Evolutionary conservation across 2,797 vertebrate species (phyloP).

Genomic region (Micromesistius poutassou): DNA sequence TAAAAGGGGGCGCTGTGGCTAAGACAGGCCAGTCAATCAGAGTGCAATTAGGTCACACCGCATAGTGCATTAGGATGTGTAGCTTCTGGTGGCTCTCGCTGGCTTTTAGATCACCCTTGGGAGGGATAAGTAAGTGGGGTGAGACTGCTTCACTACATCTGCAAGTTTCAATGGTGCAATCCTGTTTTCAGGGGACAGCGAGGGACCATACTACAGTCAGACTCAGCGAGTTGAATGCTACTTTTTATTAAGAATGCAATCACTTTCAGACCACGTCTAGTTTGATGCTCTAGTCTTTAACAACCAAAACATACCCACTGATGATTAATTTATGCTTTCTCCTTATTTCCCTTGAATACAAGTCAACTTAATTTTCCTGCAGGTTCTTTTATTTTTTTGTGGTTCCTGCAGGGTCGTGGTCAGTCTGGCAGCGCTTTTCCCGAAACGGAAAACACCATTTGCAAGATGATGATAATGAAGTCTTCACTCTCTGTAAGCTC

Average conservation of each 20-base stretch:
- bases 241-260: not conserved
- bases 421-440: not conserved
- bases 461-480: slow-evolving; percentile 6
- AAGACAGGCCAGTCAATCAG: slow-evolving; percentile 39
- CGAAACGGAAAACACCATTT: not conserved
- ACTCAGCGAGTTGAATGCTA: not conserved
- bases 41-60: slow-evolving; percentile 22
- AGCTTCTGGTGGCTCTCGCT: not conserved
- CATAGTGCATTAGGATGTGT: slow-evolving; percentile 4
- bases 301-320: not conserved
- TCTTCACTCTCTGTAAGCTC: not conserved
- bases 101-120: not conserved
- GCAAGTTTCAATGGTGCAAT: not conserved
- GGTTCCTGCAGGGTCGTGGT: not conserved
- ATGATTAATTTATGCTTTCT: not conserved
- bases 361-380: not conserved
- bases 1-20: slow-evolving; percentile 25
- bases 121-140: not conserved
- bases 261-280: not conserved
- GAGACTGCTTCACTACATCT: not conserved
- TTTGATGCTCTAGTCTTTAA: not conserved
- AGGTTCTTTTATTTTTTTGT: not conserved
- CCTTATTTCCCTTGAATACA: not conserved
- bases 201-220: not conserved
- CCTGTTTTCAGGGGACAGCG: not conserved